Conservation (phyloP, 2,797 vertebrate species). For the Naso thynnoides region DNA sequence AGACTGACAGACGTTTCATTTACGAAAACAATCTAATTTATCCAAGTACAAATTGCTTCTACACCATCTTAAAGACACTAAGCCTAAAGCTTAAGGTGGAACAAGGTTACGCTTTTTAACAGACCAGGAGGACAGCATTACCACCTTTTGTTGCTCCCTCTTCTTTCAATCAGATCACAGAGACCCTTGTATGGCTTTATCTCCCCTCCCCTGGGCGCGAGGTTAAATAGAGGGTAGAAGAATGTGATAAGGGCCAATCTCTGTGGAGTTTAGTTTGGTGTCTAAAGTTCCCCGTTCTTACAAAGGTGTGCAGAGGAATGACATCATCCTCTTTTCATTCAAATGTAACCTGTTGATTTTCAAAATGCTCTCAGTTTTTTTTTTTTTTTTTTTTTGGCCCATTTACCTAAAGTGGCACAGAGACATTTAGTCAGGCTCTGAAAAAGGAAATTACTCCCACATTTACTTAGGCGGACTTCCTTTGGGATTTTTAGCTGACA, state of each 20-base stretch:
- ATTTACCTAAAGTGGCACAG: conserved; percentile 43
- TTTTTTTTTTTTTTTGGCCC: conserved; percentile 42
- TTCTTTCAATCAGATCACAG: conserved; percentile 77
- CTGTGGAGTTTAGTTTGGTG: conserved; percentile 40
- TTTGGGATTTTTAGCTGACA: conserved; percentile 10
- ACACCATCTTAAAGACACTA: conserved; percentile 52
- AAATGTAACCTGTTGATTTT: conserved; percentile 37
- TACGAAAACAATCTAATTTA: too few relatives aligned
- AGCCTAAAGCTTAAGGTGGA: conserved; percentile 71
- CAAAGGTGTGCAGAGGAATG: conserved; percentile 32
- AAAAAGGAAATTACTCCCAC: conserved; percentile 38
- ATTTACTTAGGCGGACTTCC: conserved; percentile 17
- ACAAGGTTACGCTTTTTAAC: conserved; percentile 69
- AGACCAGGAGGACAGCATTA: conserved; percentile 77
- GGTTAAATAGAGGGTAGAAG: conserved; percentile 48
- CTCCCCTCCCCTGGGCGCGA: conserved; percentile 65
- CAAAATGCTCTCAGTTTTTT: conserved; percentile 26
- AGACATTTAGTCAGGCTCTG: conserved; percentile 41
- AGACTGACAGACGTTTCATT: too few relatives aligned
- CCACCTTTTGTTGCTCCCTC: conserved; percentile 76
- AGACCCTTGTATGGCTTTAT: conserved; percentile 58
- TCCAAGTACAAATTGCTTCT: conserved; percentile 25
- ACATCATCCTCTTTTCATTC: conserved; percentile 46
- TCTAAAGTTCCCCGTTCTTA: conserved; percentile 41
- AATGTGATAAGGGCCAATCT: conserved; percentile 66